phyloP scores from a whole-genome alignment of 2,797 vertebrate species.

The Lates japonicus region DNA sequence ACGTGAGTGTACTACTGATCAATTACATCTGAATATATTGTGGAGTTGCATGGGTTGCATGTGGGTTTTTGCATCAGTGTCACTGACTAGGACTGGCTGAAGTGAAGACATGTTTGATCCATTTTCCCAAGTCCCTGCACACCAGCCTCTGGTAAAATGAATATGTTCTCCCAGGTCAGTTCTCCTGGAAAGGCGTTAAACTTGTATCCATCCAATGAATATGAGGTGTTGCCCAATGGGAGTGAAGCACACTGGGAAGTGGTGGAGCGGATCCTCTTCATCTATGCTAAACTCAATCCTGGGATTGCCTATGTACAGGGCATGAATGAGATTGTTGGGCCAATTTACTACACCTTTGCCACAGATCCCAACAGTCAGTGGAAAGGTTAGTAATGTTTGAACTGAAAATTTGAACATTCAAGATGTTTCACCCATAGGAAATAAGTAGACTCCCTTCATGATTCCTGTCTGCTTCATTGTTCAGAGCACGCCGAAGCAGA shows the following conservation, averaged over 20 bases:
- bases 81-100: too few relatives aligned
- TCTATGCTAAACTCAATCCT: constrained; percentile 98
- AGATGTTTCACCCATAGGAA: background rate
- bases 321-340: constrained; percentile 99
- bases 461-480: background rate
- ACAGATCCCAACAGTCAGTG: constrained; percentile 93
- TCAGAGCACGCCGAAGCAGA: constrained; percentile 97
- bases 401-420: accelerated
- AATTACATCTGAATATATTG: too few relatives aligned
- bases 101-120: too few relatives aligned
- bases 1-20: too few relatives aligned
- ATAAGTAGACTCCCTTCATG: background rate
- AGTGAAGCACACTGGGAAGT: constrained; percentile 99
- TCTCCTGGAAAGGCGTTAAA: constrained; percentile 90
- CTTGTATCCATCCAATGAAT: constrained; percentile 90
- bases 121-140: too few relatives aligned
- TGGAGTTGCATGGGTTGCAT: too few relatives aligned
- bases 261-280: constrained; percentile 97
- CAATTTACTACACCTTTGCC: constrained; percentile 98
- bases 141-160: background rate
- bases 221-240: constrained; percentile 92
- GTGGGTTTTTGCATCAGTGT: too few relatives aligned
- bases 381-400: constrained; percentile 87
- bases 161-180: constrained; percentile 87
- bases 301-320: constrained; percentile 98